Evolutionary conservation across 2,113 vertebrate genomes (phyloP).

Genomic region (Enhydra lutris): DNA sequence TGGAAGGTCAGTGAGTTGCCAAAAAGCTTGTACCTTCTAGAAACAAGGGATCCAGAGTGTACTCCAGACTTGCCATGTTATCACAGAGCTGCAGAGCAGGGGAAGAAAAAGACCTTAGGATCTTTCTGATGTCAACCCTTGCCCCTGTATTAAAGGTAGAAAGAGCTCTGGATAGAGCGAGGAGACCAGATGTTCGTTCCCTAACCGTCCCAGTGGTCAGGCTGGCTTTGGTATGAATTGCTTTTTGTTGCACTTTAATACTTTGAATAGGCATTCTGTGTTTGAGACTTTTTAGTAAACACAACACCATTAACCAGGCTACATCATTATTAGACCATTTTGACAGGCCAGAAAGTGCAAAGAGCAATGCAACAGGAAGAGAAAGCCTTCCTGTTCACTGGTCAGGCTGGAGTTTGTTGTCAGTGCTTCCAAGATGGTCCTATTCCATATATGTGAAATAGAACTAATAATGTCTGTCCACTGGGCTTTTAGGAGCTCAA

Average conservation of each 20-base stretch:
- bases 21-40: neutral
- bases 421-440: neutral
- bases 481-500: neutral
- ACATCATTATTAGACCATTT: neutral
- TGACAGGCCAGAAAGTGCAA: neutral
- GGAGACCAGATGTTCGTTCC: neutral
- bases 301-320: neutral
- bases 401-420: neutral
- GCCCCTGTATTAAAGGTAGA: neutral
- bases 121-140: neutral
- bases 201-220: neutral
- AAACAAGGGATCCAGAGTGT: neutral
- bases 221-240: neutral
- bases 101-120: neutral
- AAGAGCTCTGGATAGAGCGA: neutral
- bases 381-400: neutral
- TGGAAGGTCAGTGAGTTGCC: neutral
- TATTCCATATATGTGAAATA: neutral
- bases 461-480: neutral
- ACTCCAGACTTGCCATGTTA: neutral
- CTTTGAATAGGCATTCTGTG: neutral
- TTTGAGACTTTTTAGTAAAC: slow-evolving; percentile 8
- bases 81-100: neutral
- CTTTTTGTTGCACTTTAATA: slow-evolving; percentile 1
- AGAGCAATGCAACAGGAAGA: neutral